phyloP scores from a whole-genome alignment of 2,113 vertebrate genomes.

The Macquaria australasica region DNA sequence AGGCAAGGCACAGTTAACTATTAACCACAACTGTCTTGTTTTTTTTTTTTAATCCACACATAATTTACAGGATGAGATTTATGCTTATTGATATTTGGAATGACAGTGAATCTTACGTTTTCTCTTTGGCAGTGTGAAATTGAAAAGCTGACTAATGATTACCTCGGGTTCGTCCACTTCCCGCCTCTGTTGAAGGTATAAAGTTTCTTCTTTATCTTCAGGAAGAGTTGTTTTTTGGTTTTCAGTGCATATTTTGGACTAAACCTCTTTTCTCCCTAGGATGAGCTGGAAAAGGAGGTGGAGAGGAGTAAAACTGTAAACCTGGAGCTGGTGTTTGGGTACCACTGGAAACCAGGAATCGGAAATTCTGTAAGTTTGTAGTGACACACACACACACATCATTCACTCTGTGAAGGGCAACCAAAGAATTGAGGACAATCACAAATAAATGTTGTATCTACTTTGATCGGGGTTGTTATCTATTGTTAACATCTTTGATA shows the following conservation, averaged over 20 bases:
- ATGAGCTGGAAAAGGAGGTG: constrained; percentile 87
- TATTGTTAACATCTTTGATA: constrained; percentile 3
- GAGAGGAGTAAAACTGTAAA: constrained; percentile 90
- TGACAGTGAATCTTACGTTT: constrained; percentile 30
- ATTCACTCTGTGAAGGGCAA: neutral
- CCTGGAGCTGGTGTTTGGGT: constrained; percentile 97
- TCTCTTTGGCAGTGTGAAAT: constrained; percentile 90
- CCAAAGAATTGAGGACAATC: constrained; percentile 3
- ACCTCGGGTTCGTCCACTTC: constrained; percentile 96
- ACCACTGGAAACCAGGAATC: constrained; percentile 94
- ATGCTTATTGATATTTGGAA: constrained; percentile 8
- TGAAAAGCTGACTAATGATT: constrained; percentile 94
- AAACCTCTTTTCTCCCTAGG: constrained; percentile 76
- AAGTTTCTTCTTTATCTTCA: constrained; percentile 13
- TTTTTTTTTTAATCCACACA: neutral
- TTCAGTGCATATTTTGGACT: neutral
- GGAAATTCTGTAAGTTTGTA: constrained; percentile 87
- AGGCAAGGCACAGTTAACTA: constrained; percentile 84
- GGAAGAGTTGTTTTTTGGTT: neutral
- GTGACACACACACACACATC: constrained; percentile 16
- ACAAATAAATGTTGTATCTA: constrained; percentile 18
- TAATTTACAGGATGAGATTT: neutral
- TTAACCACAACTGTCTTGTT: neutral
- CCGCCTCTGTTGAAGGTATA: constrained; percentile 93
- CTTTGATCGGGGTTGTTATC: constrained; percentile 9